phyloP scores from a whole-genome alignment of 2,888 invertebrate species.

The Nomada flava region DNA sequence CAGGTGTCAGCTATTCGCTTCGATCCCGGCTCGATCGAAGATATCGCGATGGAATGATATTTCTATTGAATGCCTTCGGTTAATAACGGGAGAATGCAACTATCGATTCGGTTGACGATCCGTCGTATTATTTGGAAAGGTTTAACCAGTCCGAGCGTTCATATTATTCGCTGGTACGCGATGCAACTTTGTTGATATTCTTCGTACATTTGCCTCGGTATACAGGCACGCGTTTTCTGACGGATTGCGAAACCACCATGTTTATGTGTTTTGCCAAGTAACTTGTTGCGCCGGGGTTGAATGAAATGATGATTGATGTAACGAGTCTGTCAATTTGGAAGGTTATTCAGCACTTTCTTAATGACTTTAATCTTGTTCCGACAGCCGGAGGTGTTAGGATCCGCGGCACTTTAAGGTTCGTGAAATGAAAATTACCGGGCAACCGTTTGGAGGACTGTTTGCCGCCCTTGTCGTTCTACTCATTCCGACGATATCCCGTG shows the following conservation, averaged over 20 bases:
- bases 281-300: slow-evolving; percentile 32
- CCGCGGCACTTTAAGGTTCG: slow-evolving; percentile 11
- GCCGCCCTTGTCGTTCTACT: slow-evolving; percentile 5
- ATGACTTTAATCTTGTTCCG: slow-evolving; percentile 38
- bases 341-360: slow-evolving; percentile 44
- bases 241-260: slow-evolving; percentile 16
- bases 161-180: too few relatives aligned
- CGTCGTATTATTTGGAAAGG: neutral
- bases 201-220: neutral
- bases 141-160: too few relatives aligned
- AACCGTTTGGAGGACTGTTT: slow-evolving; percentile 18
- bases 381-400: slow-evolving; percentile 14
- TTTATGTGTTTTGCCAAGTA: slow-evolving; percentile 23
- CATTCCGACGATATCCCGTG: slow-evolving; percentile 9
- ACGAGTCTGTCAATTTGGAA: slow-evolving; percentile 40
- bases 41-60: neutral
- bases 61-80: neutral
- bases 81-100: neutral
- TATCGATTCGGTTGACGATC: neutral
- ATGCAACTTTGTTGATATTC: neutral
- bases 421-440: slow-evolving; percentile 14
- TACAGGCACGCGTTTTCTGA: neutral
- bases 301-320: slow-evolving; percentile 35
- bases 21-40: neutral
- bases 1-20: neutral